Evolutionary conservation across 2,113 vertebrate species (phyloP), one percentile per base, ranked within the genome.

Genomic region (Melospiza georgiana): DNA sequence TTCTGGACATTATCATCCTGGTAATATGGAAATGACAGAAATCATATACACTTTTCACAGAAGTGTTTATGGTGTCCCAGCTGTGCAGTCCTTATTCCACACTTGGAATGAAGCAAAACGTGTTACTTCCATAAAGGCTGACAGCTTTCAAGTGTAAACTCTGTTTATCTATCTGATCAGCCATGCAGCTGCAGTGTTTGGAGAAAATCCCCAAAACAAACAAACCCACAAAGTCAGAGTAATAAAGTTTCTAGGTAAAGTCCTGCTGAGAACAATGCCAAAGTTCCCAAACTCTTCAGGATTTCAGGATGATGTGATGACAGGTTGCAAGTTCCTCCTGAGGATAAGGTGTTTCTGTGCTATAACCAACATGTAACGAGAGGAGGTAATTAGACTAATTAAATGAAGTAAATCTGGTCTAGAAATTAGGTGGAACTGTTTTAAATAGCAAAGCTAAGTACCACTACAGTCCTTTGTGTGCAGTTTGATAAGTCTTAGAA

Each of bases 151-250:
- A 8, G 24, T 79, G 22, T 52, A 48, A 82, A 28, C 59, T 67
- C 12, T 83, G 25, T 35, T 80, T 71, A 30, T 22, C n/a, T 25
- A 10, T n/a, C 65, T 66, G 1, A 59, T 21, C 67, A 77, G 62
- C 67, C 49, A 69, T 31, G 43, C 16, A 61, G 25, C 2, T 51
- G 6, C 43, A 68, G 10, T 35, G 49, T 41, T 81, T 21, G 21
- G 10, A 23, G 0, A 15, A 10, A 58, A 58, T 10, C 8, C 31
- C 2, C 2, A 4, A 49, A 30, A 0, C 20, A 57, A 75, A 51
- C 20, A 27, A 44, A 69, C 12, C 14, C 22, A n/a, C 8, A 23
- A 46, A 63, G 23, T 75, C 33, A 52, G 0, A 1, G 15, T 31
- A 75, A 52, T 75, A 37, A 75, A 48, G 22, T 27, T 89, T 69